Percentiles rank a stretch among this genome's conserved stretches.
Evolutionary conservation across 1,140 invertebrate genomes (phyloP).

Genomic region (Drosophila ohnishii): DNA sequence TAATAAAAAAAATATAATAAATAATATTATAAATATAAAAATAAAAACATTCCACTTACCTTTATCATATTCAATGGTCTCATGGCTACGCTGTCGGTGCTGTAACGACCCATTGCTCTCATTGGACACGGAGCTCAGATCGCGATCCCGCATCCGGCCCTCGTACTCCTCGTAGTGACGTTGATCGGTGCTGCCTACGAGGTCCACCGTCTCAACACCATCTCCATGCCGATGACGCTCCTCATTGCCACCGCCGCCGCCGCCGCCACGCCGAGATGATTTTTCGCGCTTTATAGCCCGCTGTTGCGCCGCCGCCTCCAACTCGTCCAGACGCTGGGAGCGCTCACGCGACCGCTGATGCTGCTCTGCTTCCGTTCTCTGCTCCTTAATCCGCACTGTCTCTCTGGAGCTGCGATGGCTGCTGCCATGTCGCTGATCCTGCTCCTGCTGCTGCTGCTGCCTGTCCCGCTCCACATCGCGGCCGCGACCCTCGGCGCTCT

Average conservation of each 20-base stretch:
- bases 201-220: constrained; percentile 60
- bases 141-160: constrained; percentile 70
- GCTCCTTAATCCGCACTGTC: constrained; percentile 42
- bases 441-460: constrained; percentile 20
- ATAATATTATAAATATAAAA: too few species aligned
- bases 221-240: constrained; percentile 63
- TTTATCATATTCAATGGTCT: constrained; percentile 84
- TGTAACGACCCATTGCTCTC: constrained; percentile 83
- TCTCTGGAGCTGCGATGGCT: constrained; percentile 58
- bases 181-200: constrained; percentile 55
- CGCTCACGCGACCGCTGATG: constrained; percentile 60
- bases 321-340: constrained; percentile 55
- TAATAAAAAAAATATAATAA: too few species aligned
- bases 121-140: constrained; percentile 82
- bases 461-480: constrained; percentile 51
- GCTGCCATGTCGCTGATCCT: constrained; percentile 54
- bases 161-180: constrained; percentile 78
- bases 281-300: constrained; percentile 57
- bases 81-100: constrained; percentile 81
- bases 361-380: constrained; percentile 48
- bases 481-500: constrained; percentile 42
- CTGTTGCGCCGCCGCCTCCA: constrained; percentile 43
- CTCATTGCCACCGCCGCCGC: constrained; percentile 45
- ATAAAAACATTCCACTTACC: constrained; percentile 70
- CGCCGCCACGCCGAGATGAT: constrained; percentile 41